A percentile compares a stretch with the other conserved stretches of the same genome.
Evolutionary conservation across 2,797 vertebrate genomes (phyloP).

Genomic region (Oreortyx pictus): DNA sequence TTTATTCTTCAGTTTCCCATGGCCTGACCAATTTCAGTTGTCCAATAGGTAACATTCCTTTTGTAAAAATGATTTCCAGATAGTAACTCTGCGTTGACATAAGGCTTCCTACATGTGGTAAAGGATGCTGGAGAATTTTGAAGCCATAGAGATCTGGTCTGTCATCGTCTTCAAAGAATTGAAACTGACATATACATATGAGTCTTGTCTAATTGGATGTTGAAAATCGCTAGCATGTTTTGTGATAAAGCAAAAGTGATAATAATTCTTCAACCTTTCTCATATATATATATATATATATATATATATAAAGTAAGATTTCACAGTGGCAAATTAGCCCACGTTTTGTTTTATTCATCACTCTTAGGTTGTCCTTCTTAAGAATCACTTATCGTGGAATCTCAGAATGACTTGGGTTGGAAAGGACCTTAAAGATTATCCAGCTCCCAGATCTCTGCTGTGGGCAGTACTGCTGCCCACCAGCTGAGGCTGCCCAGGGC

Average conservation of each 20-base stretch:
- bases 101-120: background rate
- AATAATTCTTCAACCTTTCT: background rate
- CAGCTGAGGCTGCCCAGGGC: background rate
- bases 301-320: background rate
- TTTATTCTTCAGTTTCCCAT: background rate
- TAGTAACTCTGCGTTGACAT: background rate
- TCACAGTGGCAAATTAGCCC: background rate
- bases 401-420: background rate
- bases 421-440: background rate
- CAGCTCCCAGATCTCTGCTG: background rate
- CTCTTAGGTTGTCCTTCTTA: background rate
- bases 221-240: background rate
- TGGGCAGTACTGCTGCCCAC: background rate
- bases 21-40: background rate
- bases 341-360: background rate
- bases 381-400: background rate
- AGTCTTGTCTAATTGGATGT: background rate
- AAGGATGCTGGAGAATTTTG: background rate
- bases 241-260: background rate
- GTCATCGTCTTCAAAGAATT: background rate
- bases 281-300: background rate
- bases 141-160: background rate
- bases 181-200: background rate
- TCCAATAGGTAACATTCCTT: background rate
- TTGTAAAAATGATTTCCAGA: background rate